phyloP scores from a whole-genome alignment of 2,888 invertebrate species.

The Smittia sp. region DNA sequence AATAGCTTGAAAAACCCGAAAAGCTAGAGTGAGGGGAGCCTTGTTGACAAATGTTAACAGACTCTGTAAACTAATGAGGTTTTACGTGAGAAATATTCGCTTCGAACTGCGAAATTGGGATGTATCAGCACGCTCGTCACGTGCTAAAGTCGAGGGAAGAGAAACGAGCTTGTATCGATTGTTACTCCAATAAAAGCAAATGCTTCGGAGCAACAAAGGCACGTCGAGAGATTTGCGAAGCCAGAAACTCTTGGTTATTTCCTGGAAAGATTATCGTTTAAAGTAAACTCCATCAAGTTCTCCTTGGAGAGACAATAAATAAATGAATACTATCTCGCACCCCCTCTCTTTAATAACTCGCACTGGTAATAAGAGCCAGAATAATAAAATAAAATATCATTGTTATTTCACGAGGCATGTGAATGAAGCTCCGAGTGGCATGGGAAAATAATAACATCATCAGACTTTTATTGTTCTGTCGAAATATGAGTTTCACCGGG shows the following conservation, averaged over 20 bases:
- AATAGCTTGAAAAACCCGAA: not conserved
- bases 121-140: no score
- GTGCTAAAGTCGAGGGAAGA: no score
- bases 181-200: no score
- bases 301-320: no score
- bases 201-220: no score
- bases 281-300: no score
- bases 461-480: not conserved
- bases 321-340: not conserved
- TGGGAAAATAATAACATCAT: conserved; percentile 1
- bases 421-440: no score
- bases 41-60: not conserved
- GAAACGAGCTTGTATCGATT: no score
- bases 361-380: not conserved
- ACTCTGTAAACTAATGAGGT: not conserved
- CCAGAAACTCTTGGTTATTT: no score
- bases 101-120: not conserved
- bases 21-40: not conserved
- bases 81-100: not conserved
- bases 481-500: not conserved
- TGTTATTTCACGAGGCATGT: conserved; percentile 17
- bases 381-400: conserved; percentile 15
- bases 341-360: not conserved
- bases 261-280: no score
- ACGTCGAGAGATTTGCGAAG: no score